Percentiles rank a stretch among this genome's conserved stretches.
Conservation (phyloP, 2,113 vertebrate species). For the Lampris megalopsis region DNA sequence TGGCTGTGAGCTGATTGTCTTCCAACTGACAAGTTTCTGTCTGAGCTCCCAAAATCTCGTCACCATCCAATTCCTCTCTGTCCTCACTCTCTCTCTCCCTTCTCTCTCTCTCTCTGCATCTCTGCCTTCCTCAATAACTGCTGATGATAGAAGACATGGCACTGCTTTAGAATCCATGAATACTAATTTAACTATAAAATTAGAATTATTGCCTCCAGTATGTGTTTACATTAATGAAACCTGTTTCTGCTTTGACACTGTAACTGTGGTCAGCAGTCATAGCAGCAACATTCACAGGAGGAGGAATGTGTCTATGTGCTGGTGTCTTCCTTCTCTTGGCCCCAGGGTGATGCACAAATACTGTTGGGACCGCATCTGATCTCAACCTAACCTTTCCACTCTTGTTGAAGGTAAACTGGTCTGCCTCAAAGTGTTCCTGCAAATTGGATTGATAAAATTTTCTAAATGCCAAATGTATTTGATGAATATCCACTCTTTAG, state of each 20-base stretch:
- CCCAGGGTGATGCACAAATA: not conserved
- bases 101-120: slow-evolving; percentile 1
- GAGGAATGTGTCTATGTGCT: not conserved
- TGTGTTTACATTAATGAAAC: no score
- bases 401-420: slow-evolving; percentile 30
- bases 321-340: slow-evolving; percentile 6
- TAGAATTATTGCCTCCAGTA: no score
- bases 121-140: slow-evolving; percentile 15
- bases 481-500: not conserved
- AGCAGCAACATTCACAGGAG: slow-evolving; percentile 17
- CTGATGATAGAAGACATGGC: slow-evolving; percentile 19
- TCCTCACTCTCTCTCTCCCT: not conserved
- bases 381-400: slow-evolving; percentile 28
- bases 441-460: not conserved
- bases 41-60: no score
- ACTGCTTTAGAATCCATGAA: not conserved
- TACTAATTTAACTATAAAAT: no score
- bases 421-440: slow-evolving; percentile 36
- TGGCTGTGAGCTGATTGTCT: slow-evolving; percentile 2
- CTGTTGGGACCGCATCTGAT: slow-evolving; percentile 1
- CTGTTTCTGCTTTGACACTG: no score
- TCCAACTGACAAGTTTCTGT: no score
- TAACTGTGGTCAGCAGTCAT: not conserved
- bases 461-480: no score
- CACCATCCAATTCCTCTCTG: no score